Evolutionary conservation across 2,888 invertebrate genomes (phyloP), one percentile per base, ranked within the genome.

Genomic region (Phorcus lineatus): DNA sequence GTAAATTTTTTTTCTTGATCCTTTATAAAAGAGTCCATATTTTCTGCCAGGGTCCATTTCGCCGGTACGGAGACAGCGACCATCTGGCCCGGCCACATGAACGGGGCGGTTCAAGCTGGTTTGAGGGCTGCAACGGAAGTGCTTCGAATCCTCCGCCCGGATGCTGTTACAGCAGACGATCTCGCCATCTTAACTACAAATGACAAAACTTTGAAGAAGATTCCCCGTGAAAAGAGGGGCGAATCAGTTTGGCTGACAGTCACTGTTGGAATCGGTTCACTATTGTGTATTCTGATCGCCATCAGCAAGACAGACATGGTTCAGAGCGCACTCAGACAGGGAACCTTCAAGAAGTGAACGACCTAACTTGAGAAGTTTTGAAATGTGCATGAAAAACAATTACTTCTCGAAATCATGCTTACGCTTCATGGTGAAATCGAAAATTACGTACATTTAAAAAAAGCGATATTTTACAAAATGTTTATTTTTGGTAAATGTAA

Each of bases 1-100:
- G n/a, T n/a, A n/a, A n/a, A n/a, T n/a, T n/a, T n/a, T n/a, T n/a
- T n/a, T n/a, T n/a, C n/a, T n/a, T n/a, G n/a, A n/a, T n/a, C n/a
- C n/a, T n/a, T n/a, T n/a, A n/a, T 47, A 47, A 9, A 47, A 47
- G 1, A 11, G 11, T 47, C 11, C 62, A 6, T 19, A 47, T 47
- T 77, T 36, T 16, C 31, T 81, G 83, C 1, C 80, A 92, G 92
- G 78, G 67, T 92, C 22, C 90, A 92, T 82, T 91, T 92, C 89
- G 92, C 92, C 81, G 92, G 92, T 9, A 92, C 92, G n/a, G 93
- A 93, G 83, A 90, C 92, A 13, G 92, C 92, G 22, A 90, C 91
- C 0, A 82, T 84, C 0, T 93, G 92, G 91, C 90, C 90, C 83
- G 92, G 92, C 16, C 92, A 90, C 81, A 90, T 93, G 89, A 91